These are phyloP conservation scores for Esox masquinongy DNA, from an alignment of 2,797 vertebrate species.

Conservation along the genomic window DNA sequence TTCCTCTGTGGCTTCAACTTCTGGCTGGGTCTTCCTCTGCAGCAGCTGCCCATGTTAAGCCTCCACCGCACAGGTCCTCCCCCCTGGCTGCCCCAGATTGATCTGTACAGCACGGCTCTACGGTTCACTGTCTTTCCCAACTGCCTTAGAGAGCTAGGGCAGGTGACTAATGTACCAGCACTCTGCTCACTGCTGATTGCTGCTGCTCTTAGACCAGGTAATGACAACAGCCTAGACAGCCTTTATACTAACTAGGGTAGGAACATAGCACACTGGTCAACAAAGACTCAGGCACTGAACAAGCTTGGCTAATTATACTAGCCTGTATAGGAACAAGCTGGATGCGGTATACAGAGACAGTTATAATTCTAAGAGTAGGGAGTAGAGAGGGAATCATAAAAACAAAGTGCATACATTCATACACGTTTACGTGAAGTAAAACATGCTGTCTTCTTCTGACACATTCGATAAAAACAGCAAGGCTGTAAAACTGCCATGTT, in stretches of 20 bases:
- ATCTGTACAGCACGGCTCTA: not conserved
- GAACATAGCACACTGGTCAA: not conserved
- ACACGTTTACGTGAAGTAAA: not conserved
- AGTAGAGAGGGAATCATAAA: not conserved
- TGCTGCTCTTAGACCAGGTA: not conserved
- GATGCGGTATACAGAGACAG: not conserved
- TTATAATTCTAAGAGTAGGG: not conserved
- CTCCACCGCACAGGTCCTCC: not conserved
- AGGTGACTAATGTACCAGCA: conserved; percentile 6
- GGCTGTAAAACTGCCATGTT: not conserved
- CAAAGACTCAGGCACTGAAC: not conserved
- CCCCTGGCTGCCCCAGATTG: not conserved
- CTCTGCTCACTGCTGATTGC: not conserved
- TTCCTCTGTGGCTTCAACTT: not conserved
- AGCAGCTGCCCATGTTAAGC: not conserved
- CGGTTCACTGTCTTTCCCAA: conserved; percentile 1
- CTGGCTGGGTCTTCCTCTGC: not conserved
- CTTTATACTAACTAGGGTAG: not conserved
- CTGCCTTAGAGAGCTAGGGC: conserved; percentile 10
- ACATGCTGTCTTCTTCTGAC: not conserved
- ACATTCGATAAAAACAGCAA: not conserved
- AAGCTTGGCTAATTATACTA: not conserved
- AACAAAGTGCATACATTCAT: not conserved
- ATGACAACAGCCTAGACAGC: not conserved
- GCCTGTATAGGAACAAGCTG: not conserved